Conservation (phyloP, 2,888 invertebrate genomes). For the Drosophila pseudotakahashii region DNA sequence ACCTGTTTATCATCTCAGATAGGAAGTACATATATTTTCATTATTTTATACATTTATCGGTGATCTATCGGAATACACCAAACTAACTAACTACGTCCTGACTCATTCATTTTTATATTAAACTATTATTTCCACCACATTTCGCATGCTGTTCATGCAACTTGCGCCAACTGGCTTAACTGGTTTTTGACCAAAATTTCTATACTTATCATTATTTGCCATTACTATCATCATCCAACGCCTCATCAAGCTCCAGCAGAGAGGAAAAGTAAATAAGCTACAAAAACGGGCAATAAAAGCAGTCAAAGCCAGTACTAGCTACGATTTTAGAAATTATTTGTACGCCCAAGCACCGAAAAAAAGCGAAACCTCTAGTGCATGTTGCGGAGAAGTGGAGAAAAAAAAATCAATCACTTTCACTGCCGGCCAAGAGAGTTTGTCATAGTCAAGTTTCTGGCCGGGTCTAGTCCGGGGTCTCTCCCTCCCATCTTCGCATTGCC, state of each 20-base stretch:
- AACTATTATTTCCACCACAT: slow-evolving; percentile 10
- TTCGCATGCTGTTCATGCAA: slow-evolving; percentile 3
- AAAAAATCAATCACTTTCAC: slow-evolving; percentile 75
- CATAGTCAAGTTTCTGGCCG: slow-evolving; percentile 42
- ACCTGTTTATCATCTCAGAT: background rate
- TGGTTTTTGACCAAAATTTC: slow-evolving; percentile 33
- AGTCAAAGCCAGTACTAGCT: slow-evolving; percentile 11
- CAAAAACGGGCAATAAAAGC: slow-evolving; percentile 12
- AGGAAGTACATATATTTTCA: background rate
- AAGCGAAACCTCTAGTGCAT: slow-evolving; percentile 61
- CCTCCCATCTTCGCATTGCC: slow-evolving; percentile 29
- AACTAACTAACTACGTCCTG: background rate
- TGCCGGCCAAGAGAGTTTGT: slow-evolving; percentile 58
- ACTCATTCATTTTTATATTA: background rate
- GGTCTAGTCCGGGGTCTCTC: slow-evolving; percentile 12
- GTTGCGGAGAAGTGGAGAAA: slow-evolving; percentile 9
- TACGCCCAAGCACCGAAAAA: slow-evolving; percentile 45
- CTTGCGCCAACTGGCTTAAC: slow-evolving; percentile 28
- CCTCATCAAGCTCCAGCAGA: slow-evolving; percentile 26
- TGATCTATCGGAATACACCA: background rate
- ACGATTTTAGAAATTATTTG: slow-evolving; percentile 39
- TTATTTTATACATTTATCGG: no score
- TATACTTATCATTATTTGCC: slow-evolving; percentile 45
- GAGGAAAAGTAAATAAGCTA: slow-evolving; percentile 21
- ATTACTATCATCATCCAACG: slow-evolving; percentile 35